phyloP scores from a whole-genome alignment of 53 echinoderm and acorn worm species.

The Mesocentrotus franciscanus region DNA sequence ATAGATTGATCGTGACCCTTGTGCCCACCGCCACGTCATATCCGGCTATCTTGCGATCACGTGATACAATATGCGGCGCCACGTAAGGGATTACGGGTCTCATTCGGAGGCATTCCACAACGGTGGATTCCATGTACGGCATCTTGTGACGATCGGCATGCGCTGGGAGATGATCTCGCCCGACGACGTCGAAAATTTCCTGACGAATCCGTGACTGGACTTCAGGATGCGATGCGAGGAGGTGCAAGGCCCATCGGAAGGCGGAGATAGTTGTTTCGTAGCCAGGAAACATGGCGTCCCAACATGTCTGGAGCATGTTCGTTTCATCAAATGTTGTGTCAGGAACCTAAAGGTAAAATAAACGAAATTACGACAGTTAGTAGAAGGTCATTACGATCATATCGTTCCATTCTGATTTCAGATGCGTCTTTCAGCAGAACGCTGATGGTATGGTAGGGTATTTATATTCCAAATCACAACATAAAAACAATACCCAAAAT shows the following conservation, averaged over 20 bases:
- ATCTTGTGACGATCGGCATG: conserved; percentile 37
- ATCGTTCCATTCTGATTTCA: too few species aligned
- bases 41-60: conserved; percentile 63
- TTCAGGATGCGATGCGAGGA: conserved; percentile 54
- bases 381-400: too few species aligned
- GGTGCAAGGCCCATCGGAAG: conserved; percentile 47
- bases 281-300: conserved; percentile 65
- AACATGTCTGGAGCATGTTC: conserved; percentile 58
- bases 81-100: conserved; percentile 64
- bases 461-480: too few species aligned
- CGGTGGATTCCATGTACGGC: conserved; percentile 42
- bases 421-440: too few species aligned
- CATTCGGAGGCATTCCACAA: conserved; percentile 51
- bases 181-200: conserved; percentile 56
- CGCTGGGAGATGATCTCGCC: not conserved
- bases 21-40: conserved; percentile 55
- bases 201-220: conserved; percentile 43
- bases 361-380: too few species aligned
- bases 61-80: conserved; percentile 65
- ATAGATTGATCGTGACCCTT: conserved; percentile 66
- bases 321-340: conserved; percentile 57
- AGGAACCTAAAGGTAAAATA: not conserved
- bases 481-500: too few species aligned
- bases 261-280: conserved; percentile 61
- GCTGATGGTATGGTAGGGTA: too few species aligned